Conservation (phyloP, 2,888 invertebrate species). For the Stratiomys singularior region DNA sequence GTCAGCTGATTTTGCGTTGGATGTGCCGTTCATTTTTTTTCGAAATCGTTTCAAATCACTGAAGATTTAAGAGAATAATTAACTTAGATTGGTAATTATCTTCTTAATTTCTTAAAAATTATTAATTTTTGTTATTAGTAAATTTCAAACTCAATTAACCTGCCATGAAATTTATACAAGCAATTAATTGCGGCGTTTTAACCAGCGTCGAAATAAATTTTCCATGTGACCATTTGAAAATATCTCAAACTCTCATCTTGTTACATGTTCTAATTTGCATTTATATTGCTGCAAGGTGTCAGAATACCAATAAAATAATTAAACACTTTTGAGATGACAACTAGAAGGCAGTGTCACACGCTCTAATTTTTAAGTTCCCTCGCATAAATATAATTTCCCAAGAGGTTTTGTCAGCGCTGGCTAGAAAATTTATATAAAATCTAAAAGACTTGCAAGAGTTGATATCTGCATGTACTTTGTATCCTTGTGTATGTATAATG, state of each 20-base stretch:
- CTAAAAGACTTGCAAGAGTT: slow-evolving; percentile 4
- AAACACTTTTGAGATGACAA: slow-evolving; percentile 41
- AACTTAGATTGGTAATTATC: too few relatives aligned
- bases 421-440: slow-evolving; percentile 39
- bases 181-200: too few relatives aligned
- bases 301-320: slow-evolving; percentile 48
- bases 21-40: too few relatives aligned
- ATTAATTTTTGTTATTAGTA: too few relatives aligned
- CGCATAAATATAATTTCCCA: slow-evolving; percentile 48
- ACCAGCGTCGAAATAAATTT: neutral
- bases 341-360: slow-evolving; percentile 40
- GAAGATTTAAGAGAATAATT: too few relatives aligned
- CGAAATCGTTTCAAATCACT: too few relatives aligned
- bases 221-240: neutral
- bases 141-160: too few relatives aligned
- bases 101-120: too few relatives aligned
- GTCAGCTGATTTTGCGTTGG: too few relatives aligned
- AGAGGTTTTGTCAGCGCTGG: slow-evolving; percentile 19
- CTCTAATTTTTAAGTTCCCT: slow-evolving; percentile 46
- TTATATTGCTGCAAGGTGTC: slow-evolving; percentile 48
- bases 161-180: too few relatives aligned
- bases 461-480: neutral
- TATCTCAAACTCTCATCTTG: neutral
- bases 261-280: slow-evolving; percentile 39
- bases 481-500: too few relatives aligned